Base-by-base conservation (phyloP, 1,140 invertebrate species). In the Drosophila sp. region DNA sequence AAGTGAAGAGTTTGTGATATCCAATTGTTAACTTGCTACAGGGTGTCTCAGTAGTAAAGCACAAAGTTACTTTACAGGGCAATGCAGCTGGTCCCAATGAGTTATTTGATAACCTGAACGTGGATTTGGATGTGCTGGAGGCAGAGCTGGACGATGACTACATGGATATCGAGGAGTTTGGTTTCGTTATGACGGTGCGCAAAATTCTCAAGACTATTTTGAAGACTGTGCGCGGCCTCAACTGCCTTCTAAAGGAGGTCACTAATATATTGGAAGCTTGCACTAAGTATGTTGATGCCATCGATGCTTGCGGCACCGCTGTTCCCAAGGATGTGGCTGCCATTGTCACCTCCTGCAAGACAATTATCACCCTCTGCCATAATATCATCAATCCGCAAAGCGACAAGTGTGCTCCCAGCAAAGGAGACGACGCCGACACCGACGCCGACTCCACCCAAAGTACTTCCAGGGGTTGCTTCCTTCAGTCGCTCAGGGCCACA, bases 191-290 rank as follows among this genome's bases (percentile, higher is more conserved):
- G 1, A 6, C 11, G 6, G 62, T 76, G 59, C 43, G 21, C 4
- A 53, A 38, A 0, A 7, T 51, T 0, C 7, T 89, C 11, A 62
- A 18, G n/a, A 56, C 50, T 8, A 64, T 34, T 6, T 29, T 66
- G 6, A 78, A 66, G 34, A 48, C 75, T 2, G 5, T 74, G 13
- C 76, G 79, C n/a, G 86, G 80, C 13, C 66, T 78, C 34, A 72
- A 67, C 40, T 90, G 86, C 57, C 74, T 70, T 21, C 2, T 90
- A 0, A 72, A 81, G 25, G 62, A 81, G 34, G 76, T 76, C 1
- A 36, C 14, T 9, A 18, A 25, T 1, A 27, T 90, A 0, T 1
- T 81, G 53, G 13, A 11, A 0, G 59, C 72, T n/a, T 56, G 64
- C 57, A 73, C 78, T 6, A 4, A 2, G 1, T 90, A 86, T 25